These are phyloP conservation scores for Mugil cephalus DNA, from an alignment of 2,113 vertebrate species.

Conservation along the genomic window DNA sequence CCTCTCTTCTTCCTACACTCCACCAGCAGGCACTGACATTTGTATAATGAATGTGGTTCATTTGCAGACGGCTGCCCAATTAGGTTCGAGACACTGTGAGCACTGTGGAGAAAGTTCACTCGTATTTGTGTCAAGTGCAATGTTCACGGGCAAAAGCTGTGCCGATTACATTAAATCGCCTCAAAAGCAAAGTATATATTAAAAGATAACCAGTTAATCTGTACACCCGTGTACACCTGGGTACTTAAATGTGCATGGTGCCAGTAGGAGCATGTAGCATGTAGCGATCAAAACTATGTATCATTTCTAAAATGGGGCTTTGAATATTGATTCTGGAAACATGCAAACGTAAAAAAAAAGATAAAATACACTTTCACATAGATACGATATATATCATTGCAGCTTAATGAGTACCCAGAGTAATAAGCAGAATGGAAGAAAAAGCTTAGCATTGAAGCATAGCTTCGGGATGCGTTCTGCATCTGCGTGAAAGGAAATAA, in stretches of 20 bases:
- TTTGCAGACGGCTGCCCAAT: slow-evolving; percentile 63
- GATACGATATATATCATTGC: no score
- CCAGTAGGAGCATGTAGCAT: no score
- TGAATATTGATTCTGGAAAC: no score
- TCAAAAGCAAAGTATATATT: background rate
- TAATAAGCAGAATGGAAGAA: no score
- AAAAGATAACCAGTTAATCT: slow-evolving; percentile 4
- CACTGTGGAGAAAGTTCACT: slow-evolving; percentile 25
- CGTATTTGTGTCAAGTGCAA: slow-evolving; percentile 28
- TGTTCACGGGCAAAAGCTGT: slow-evolving; percentile 10
- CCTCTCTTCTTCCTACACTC: slow-evolving; percentile 58
- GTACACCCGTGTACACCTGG: background rate
- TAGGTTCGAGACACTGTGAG: slow-evolving; percentile 46
- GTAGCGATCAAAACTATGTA: no score
- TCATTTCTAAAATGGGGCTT: no score
- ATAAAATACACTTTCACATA: no score
- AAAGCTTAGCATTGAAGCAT: no score
- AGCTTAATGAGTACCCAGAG: no score
- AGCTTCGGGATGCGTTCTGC: no score
- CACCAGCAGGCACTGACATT: slow-evolving; percentile 73
- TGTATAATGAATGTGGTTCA: slow-evolving; percentile 70
- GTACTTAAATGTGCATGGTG: background rate
- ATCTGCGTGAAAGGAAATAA: no score
- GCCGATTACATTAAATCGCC: slow-evolving; percentile 1
- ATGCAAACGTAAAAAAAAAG: no score